These are phyloP conservation scores for Cyprinella venusta DNA, from an alignment of 2,797 vertebrate genomes.

Conservation along the genomic window DNA sequence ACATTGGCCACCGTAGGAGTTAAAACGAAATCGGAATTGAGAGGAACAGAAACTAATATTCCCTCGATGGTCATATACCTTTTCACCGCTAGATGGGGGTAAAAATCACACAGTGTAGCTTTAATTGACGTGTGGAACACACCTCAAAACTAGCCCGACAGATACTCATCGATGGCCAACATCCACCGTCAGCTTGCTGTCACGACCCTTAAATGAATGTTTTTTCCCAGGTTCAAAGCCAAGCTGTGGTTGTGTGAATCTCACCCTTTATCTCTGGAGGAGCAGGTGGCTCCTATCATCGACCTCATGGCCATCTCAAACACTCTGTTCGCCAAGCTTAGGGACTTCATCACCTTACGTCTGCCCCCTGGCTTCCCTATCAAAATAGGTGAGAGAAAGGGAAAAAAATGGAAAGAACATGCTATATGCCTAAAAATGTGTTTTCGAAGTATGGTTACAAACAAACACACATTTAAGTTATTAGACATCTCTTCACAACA, in stretches of 20 bases:
- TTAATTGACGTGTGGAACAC: background rate
- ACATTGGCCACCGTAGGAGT: no score
- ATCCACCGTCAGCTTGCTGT: background rate
- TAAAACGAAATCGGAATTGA: no score
- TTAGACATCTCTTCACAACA: constrained; percentile 61
- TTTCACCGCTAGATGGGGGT: no score
- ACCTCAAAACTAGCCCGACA: background rate
- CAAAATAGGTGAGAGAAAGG: constrained; percentile 86
- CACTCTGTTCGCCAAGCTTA: constrained; percentile 92
- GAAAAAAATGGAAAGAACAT: background rate
- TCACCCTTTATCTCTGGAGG: constrained; percentile 92
- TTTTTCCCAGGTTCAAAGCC: constrained; percentile 89
- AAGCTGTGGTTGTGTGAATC: constrained; percentile 97
- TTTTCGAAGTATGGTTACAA: background rate
- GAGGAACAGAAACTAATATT: no score
- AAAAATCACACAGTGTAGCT: no score
- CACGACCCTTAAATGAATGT: background rate
- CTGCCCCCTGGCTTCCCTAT: constrained; percentile 94
- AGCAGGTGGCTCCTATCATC: constrained; percentile 96
- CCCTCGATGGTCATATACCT: no score
- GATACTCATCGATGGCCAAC: background rate
- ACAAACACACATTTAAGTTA: background rate
- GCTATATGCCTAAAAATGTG: background rate
- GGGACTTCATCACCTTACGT: constrained; percentile 94
- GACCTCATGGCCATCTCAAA: constrained; percentile 99